A percentile compares a stretch with the other conserved stretches of the same genome.
Evolutionary conservation across 2,797 vertebrate species (phyloP).

Genomic region (Hephaestus fuliginosus): DNA sequence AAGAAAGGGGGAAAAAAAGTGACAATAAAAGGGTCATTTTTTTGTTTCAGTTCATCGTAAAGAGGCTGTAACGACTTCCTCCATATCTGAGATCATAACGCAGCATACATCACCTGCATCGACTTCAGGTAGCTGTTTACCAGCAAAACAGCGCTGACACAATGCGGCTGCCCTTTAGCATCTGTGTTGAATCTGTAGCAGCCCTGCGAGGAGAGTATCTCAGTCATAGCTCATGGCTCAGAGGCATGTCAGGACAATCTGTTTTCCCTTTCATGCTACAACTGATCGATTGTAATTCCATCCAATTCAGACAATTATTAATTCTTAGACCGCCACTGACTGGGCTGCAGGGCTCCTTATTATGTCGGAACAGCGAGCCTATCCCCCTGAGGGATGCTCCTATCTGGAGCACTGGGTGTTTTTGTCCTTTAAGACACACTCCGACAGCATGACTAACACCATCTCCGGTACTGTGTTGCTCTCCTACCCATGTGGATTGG

Average conservation of each 20-base stretch:
- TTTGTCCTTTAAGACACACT: conserved; percentile 23
- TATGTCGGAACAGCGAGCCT: not conserved
- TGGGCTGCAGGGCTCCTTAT: conserved; percentile 3
- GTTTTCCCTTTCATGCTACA: conserved; percentile 26
- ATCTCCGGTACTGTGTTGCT: not conserved
- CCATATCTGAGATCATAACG: not conserved
- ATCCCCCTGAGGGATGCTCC: conserved; percentile 2
- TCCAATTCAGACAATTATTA: conserved; percentile 44
- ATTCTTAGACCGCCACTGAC: conserved; percentile 13
- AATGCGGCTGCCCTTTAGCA: conserved; percentile 18
- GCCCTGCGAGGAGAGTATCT: conserved; percentile 29
- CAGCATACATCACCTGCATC: not conserved
- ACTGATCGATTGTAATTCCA: conserved; percentile 46
- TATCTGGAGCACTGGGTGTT: conserved; percentile 14
- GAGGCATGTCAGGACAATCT: conserved; percentile 22
- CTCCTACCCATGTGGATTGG: not conserved
- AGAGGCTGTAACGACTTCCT: not conserved
- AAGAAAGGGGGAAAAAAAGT: not conserved
- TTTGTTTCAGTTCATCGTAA: not conserved
- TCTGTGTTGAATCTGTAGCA: conserved; percentile 46
- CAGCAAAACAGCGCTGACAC: conserved; percentile 18
- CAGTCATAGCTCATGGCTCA: conserved; percentile 34
- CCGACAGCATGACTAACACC: conserved; percentile 29
- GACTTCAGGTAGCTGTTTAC: conserved; percentile 27
- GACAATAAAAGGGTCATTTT: not conserved